Evolutionary conservation across 2,888 invertebrate genomes (phyloP).

Genomic region (Plagiodera versicolora): DNA sequence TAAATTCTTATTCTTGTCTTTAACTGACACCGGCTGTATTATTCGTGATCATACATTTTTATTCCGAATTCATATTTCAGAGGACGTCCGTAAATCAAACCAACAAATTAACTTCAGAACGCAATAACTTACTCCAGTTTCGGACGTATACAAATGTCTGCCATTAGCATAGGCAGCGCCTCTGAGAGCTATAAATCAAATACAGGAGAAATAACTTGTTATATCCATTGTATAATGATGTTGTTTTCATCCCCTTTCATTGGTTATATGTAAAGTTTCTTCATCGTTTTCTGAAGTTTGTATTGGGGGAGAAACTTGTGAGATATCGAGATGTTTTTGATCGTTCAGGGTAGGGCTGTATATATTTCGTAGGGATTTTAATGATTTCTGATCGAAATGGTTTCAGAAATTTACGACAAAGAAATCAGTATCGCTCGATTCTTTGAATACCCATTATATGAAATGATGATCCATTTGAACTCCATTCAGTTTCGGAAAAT

Average conservation of each 20-base stretch:
- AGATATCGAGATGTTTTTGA: background rate
- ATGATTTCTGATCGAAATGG: background rate
- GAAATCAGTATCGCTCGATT: no score
- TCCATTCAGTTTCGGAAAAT: no score
- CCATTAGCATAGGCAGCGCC: slow-evolving; percentile 57
- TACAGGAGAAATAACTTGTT: slow-evolving; percentile 56
- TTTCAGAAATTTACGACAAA: no score
- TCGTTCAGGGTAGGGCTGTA: background rate
- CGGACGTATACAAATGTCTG: slow-evolving; percentile 55
- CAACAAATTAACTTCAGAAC: slow-evolving; percentile 57
- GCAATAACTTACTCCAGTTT: slow-evolving; percentile 52
- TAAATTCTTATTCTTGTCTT: no score
- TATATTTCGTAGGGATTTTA: slow-evolving; percentile 40
- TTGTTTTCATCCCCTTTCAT: slow-evolving; percentile 53
- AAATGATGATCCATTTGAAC: no score
- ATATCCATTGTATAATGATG: slow-evolving; percentile 55
- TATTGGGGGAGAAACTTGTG: slow-evolving; percentile 28
- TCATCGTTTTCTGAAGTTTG: slow-evolving; percentile 33
- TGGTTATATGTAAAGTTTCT: slow-evolving; percentile 49
- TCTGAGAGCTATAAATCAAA: slow-evolving; percentile 54
- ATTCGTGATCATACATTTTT: background rate
- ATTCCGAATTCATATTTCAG: slow-evolving; percentile 38
- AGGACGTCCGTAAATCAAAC: slow-evolving; percentile 55
- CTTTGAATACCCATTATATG: no score
- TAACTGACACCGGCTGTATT: background rate